phyloP scores from a whole-genome alignment of 2,113 vertebrate genomes.

The Indri indri region DNA sequence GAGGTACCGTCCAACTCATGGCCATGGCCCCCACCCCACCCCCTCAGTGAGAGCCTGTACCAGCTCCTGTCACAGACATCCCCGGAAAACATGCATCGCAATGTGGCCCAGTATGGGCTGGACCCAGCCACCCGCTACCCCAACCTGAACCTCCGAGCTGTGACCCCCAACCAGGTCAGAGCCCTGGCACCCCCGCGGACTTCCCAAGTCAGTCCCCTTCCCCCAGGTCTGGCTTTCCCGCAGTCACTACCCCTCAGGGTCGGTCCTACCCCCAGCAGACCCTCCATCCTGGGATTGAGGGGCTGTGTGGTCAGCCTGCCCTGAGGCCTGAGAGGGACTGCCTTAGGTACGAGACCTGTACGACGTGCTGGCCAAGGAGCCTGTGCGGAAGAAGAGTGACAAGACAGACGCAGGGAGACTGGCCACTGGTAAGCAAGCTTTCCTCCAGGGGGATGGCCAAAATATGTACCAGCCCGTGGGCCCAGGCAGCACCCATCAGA shows the following conservation, averaged over 20 bases:
- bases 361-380: conserved; percentile 75
- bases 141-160: conserved; percentile 90
- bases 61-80: conserved; percentile 95
- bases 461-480: neutral
- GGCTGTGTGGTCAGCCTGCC: neutral
- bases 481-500: accelerated
- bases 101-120: conserved; percentile 89
- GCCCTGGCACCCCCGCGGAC: neutral
- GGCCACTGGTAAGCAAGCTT: conserved; percentile 35
- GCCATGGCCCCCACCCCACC: neutral
- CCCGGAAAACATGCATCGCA: conserved; percentile 94
- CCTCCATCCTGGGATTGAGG: neutral
- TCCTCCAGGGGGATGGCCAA: neutral
- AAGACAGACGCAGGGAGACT: conserved; percentile 25
- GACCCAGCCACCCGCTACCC: conserved; percentile 93
- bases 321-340: neutral
- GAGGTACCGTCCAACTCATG: no score
- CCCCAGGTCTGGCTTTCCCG: neutral
- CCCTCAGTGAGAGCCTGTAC: conserved; percentile 92
- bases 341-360: conserved; percentile 88
- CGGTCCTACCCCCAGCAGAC: neutral
- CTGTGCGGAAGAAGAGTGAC: conserved; percentile 69
- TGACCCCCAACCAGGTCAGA: conserved; percentile 90
- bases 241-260: neutral
- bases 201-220: neutral